Evolutionary conservation across 2,888 invertebrate species (phyloP), one percentile per base, ranked within the genome.

Genomic region (Troglohyphantes excavatus): DNA sequence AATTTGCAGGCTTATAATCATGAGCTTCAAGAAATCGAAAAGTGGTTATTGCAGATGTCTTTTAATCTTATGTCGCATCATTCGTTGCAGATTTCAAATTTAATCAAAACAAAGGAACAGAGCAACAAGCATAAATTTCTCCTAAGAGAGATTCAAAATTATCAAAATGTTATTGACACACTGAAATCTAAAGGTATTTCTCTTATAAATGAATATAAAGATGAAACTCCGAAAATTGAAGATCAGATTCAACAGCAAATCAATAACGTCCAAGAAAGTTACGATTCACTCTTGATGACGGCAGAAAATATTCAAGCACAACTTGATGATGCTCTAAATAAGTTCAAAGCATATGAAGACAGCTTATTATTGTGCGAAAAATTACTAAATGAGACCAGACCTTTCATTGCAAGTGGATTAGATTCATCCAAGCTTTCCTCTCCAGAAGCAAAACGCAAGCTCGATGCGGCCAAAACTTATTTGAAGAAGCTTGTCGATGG

Each of bases 31-130:
- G 98, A 98, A 92, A 97, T 97, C 0, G 98, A 98, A 93, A 98
- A 98, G 93, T 99, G 98, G 98, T 94, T 98, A 70, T 94, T 98
- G 27, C 98, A 98, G 94, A 97, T 97, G 78, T 98, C 98, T 0
- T 98, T 98, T 95, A 97, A 97, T 93, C 95, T 98, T 0, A 98
- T 98, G 98, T 97, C 98, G 0, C 98, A 98, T 93, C 98, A 98
- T 93, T 97, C 98, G 0, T 94, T 98, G 23, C 98, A 98, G 93
- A 98, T 98, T 90, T 96, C 97, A 5, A 98, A 97, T 92, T 95
- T 97, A 86, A 97, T 97, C 92, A 98, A 98, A 93, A 98, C 98
- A 0, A 95, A 97, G 92, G 96, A 97, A 91, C 98, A 98, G 93
- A 95, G 98, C 59, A 96, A 96, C n/a, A 97, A 97, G 93, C 98